These are phyloP conservation scores for Lumbricus terrestris DNA, from an alignment of 2,888 invertebrate genomes.

Conservation along the genomic window DNA sequence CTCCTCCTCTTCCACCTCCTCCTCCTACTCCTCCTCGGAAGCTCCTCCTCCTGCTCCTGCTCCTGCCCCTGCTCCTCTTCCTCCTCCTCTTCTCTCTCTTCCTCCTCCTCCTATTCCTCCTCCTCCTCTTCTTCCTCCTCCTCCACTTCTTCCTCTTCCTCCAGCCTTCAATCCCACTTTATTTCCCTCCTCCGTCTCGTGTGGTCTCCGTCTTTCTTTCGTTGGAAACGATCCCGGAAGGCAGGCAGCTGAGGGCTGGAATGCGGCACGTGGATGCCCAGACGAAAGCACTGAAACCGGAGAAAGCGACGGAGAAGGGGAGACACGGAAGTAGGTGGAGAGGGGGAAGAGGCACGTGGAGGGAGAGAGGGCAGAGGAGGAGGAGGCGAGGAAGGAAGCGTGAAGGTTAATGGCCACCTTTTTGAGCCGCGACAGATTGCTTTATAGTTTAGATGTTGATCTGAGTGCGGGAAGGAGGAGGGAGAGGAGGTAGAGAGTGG, in stretches of 20 bases:
- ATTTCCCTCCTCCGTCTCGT: background rate
- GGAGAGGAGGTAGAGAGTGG: background rate
- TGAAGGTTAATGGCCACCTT: background rate
- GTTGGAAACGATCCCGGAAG: background rate
- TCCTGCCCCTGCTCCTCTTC: background rate
- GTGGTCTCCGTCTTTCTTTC: background rate
- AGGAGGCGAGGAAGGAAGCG: background rate
- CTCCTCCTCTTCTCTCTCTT: background rate
- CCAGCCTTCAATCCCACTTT: background rate
- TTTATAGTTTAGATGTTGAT: background rate
- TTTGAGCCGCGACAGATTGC: background rate
- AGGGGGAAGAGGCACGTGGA: background rate
- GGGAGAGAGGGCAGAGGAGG: background rate
- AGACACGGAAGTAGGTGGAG: background rate
- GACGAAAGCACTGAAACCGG: background rate
- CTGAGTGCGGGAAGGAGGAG: background rate
- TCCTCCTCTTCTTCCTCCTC: background rate
- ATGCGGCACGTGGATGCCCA: background rate
- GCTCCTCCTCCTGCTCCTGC: background rate
- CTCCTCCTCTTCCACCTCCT: background rate
- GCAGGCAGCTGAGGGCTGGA: constrained; percentile 3
- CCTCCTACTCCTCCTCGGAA: background rate
- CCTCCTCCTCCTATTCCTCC: background rate
- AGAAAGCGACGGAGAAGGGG: background rate
- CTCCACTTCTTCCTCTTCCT: background rate